Evolutionary conservation across 2,797 vertebrate species (phyloP), one percentile per base, ranked within the genome.

Genomic region (Pseudochaenichthys georgianus): DNA sequence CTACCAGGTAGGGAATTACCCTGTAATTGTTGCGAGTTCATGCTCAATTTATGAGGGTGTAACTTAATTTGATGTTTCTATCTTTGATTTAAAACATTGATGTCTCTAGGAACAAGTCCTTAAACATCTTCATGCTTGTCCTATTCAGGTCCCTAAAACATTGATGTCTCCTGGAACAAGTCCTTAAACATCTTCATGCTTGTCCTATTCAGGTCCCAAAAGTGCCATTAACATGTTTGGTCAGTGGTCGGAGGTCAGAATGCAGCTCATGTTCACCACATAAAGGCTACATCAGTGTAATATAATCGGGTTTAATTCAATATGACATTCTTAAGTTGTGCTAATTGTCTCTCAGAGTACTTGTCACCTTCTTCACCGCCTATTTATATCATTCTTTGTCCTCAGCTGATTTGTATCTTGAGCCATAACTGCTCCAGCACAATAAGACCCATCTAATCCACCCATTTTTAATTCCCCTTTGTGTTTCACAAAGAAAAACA

Each of bases 401-500:
- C 59, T 47, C 1, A 5, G 19, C 28, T 31, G 66, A 76, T 79
- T 77, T 45, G 59, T 42, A 77, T 77, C 54, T 63, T 0, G 12
- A 75, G 64, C 47, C 64, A 65, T 38, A 63, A 66, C 67, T 52
- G 60, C 66, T 50, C 23, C 42, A 6, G 62, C 67, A 23, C 3
- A 51, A 85, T 74, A 63, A 52, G 28, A 34, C 58, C 58, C 7
- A 54, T 53, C 58, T 78, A 53, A 75, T 45, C 52, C 21, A 16
- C 31, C 17, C 21, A 0, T 65, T 70, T 87, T 75, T 83, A 73
- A 89, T 82, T 81, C 43, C 65, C 54, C 43, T 65, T 62, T 48
- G 60, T 81, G 80, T 85, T 83, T 77, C 28, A 71, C 34, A 75
- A 43, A 64, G 71, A 87, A 85, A 87, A 77, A 81, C 81, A 61